Percentiles rank a stretch among this genome's conserved stretches.
phyloP scores from a whole-genome alignment of 2,888 invertebrate species.

The Pollenia amentaria region DNA sequence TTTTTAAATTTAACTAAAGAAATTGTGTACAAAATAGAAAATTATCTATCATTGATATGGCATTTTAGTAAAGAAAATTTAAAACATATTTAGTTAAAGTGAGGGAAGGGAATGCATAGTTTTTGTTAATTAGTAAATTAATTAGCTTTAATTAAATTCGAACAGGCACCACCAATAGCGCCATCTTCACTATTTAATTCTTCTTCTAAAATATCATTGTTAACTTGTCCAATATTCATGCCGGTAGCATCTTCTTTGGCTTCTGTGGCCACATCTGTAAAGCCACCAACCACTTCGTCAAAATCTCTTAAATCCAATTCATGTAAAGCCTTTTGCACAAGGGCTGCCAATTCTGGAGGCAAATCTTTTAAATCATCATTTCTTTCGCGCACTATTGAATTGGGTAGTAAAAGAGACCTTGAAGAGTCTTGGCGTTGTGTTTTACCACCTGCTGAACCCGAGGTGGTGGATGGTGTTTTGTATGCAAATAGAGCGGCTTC shows the following conservation, averaged over 20 bases:
- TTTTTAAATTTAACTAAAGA: not conserved
- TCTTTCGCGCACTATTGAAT: conserved; percentile 83
- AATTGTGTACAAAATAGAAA: conserved; percentile 22
- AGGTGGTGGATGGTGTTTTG: conserved; percentile 80
- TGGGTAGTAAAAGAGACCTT: conserved; percentile 76
- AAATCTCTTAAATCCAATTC: conserved; percentile 84
- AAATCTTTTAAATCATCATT: conserved; percentile 85
- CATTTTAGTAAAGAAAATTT: conserved; percentile 30
- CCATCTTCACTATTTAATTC: conserved; percentile 72
- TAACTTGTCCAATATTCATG: conserved; percentile 12
- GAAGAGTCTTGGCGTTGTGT: conserved; percentile 62
- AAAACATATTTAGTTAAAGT: conserved; percentile 14
- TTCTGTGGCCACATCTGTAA: conserved; percentile 64
- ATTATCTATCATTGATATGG: conserved; percentile 62
- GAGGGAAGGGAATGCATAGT: not conserved
- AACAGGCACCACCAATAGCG: conserved; percentile 66
- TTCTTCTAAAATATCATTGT: conserved; percentile 51
- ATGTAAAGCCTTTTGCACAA: conserved; percentile 86
- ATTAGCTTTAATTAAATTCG: conserved; percentile 69
- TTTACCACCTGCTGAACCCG: conserved; percentile 79
- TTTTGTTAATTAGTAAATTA: conserved; percentile 40
- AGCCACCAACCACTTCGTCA: conserved; percentile 79
- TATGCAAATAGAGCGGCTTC: conserved; percentile 78
- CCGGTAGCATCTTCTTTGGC: conserved; percentile 50
- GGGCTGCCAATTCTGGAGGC: conserved; percentile 87